These are phyloP conservation scores for Zosterops borbonicus DNA, from an alignment of 2,113 vertebrate genomes.

Conservation along the genomic window DNA sequence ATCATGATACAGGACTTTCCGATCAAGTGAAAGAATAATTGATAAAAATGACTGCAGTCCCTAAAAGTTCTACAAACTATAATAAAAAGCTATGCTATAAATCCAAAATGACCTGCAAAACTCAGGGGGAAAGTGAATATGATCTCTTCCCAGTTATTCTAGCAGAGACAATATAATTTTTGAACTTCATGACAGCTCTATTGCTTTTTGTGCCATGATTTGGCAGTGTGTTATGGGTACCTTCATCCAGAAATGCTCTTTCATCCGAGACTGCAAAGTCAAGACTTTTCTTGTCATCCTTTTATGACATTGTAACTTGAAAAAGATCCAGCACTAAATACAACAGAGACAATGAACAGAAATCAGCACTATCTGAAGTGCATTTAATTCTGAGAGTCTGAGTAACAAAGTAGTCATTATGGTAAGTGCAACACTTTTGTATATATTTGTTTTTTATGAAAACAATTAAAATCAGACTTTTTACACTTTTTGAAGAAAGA, in stretches of 20 bases:
- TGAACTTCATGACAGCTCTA: constrained; percentile 77
- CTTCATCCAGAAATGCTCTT: constrained; percentile 72
- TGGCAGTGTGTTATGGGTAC: constrained; percentile 50
- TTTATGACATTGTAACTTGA: constrained; percentile 61
- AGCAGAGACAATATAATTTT: constrained; percentile 75
- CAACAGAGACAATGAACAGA: constrained; percentile 32
- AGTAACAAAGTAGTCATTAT: background rate
- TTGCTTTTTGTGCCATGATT: constrained; percentile 71
- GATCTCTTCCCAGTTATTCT: constrained; percentile 71
- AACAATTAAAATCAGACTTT: background rate
- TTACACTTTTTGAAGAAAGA: background rate
- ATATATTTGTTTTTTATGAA: background rate
- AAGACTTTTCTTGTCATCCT: constrained; percentile 64
- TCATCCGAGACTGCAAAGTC: constrained; percentile 64
- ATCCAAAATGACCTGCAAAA: constrained; percentile 68
- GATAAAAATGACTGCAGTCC: constrained; percentile 39
- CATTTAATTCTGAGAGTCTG: background rate
- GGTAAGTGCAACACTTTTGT: background rate
- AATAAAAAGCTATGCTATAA: constrained; percentile 70
- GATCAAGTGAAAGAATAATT: constrained; percentile 1
- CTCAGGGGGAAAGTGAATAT: constrained; percentile 66
- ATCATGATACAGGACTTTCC: background rate
- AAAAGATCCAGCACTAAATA: constrained; percentile 42
- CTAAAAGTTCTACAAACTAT: constrained; percentile 58
- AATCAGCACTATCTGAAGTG: constrained; percentile 26